These are phyloP conservation scores for Fistularia tabacaria DNA, from an alignment of 2,797 vertebrate species.

Conservation along the genomic window DNA sequence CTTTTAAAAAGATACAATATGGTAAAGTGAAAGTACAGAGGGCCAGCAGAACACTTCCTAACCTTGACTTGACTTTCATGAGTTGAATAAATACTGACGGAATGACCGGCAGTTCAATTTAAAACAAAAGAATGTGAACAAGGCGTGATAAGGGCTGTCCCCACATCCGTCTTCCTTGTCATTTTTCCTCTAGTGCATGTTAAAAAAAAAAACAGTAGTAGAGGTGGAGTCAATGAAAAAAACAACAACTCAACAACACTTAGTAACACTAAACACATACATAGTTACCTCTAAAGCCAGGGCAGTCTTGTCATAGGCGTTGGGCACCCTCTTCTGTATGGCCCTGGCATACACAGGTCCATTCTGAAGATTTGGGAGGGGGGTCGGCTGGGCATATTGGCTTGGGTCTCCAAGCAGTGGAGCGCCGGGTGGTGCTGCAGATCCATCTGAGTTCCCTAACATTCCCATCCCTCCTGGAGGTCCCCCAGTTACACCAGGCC, in stretches of 20 bases:
- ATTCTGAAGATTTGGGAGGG: slow-evolving; percentile 98
- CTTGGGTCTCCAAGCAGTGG: slow-evolving; percentile 91
- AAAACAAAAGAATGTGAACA: slow-evolving; percentile 5
- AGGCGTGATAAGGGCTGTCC: slow-evolving; percentile 3
- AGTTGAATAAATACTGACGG: slow-evolving; percentile 1
- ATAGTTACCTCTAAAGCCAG: slow-evolving; percentile 97
- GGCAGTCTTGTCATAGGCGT: slow-evolving; percentile 99
- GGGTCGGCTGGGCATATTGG: slow-evolving; percentile 97
- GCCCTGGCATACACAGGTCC: slow-evolving; percentile 97
- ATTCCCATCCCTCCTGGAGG: slow-evolving; percentile 33
- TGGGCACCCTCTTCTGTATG: slow-evolving; percentile 99
- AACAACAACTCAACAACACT: background rate
- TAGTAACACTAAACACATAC: background rate
- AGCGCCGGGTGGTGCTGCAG: slow-evolving; percentile 71
- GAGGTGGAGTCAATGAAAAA: background rate
- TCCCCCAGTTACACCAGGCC: slow-evolving; percentile 69
- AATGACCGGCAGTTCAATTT: slow-evolving; percentile 4
- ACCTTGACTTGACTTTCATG: background rate
- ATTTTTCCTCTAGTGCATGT: too few relatives aligned
- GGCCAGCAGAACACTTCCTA: slow-evolving; percentile 10
- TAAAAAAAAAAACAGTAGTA: background rate
- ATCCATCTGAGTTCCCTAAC: slow-evolving; percentile 86
- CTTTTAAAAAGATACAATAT: too few relatives aligned
- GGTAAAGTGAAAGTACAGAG: background rate
- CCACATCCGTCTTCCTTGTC: slow-evolving; percentile 4